Evolutionary conservation across 2,888 invertebrate species (phyloP), one percentile per base, ranked within the genome.

Genomic region (Platypus cylindrus): DNA sequence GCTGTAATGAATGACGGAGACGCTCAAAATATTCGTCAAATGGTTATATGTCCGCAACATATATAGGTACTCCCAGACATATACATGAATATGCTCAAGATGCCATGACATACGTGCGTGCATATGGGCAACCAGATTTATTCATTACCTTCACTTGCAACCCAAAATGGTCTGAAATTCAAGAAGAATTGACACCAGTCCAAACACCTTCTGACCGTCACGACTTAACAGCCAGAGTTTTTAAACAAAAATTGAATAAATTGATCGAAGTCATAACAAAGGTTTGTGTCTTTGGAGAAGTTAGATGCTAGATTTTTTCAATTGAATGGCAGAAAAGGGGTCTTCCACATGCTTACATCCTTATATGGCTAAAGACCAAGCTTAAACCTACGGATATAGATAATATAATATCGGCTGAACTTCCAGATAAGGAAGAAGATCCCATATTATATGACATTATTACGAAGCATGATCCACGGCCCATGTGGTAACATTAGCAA

Each of bases 21-120:
- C 45, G 44, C 28, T 28, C 32, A 36, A 11, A 28, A 48, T n/a
- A n/a, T n/a, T n/a, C n/a, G n/a, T n/a, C n/a, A n/a, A n/a, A n/a
- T n/a, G n/a, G n/a, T n/a, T n/a, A n/a, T n/a, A n/a, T n/a, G n/a
- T n/a, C n/a, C n/a, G n/a, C 49, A 40, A 39, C 47, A 18, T 51
- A 41, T 27, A 36, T 34, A 9, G 56, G 56, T 4, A 44, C 54
- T 23, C 55, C 55, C 5, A 41, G 58, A 4, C 43, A 54, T 34
- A 55, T 38, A 50, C 53, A 55, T 14, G 51, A 56, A 46, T 40
- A 46, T 29, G 38, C 45, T 7, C 52, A 55, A 37, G 55, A 56
- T 48, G 52, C 53, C 8, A 48, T 55, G 51, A 41, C 54, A 3
- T 52, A 47, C 37, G 54, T 56, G 3, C 44, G 52, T 7, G 5